A percentile compares a stretch with the other conserved stretches of the same genome.
Conservation (phyloP, 2,797 vertebrate genomes). For the Amniataba percoides region DNA sequence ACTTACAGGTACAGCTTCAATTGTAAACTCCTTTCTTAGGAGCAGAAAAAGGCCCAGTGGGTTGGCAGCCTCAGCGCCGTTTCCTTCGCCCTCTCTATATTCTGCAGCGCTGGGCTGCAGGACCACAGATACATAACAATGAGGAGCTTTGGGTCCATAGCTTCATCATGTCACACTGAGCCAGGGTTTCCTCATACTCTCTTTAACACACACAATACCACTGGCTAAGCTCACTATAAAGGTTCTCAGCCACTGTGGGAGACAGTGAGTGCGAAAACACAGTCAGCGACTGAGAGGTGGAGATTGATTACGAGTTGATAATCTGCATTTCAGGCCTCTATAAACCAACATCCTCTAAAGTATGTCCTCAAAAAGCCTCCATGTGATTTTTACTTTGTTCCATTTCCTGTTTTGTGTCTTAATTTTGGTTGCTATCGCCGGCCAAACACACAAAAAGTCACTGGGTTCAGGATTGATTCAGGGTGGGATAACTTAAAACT, state of each 20-base stretch:
- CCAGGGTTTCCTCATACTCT: constrained; percentile 65
- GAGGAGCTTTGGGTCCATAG: constrained; percentile 70
- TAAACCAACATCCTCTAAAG: not conserved
- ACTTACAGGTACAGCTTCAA: constrained; percentile 66
- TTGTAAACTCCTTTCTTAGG: constrained; percentile 41
- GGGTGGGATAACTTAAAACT: not conserved
- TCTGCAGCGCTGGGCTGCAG: constrained; percentile 56
- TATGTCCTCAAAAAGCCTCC: not conserved
- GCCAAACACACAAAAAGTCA: not conserved
- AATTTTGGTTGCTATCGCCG: not conserved
- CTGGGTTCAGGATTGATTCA: not conserved
- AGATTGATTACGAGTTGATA: constrained; percentile 24
- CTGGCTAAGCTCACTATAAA: constrained; percentile 36
- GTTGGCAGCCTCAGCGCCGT: constrained; percentile 47
- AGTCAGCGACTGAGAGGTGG: constrained; percentile 14
- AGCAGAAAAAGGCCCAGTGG: constrained; percentile 50
- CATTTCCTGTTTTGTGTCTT: not conserved
- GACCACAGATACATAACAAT: constrained; percentile 76
- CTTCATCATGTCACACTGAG: constrained; percentile 71
- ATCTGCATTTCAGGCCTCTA: constrained; percentile 8
- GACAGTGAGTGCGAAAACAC: not conserved
- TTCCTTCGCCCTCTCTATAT: constrained; percentile 44
- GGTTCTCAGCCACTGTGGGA: constrained; percentile 44
- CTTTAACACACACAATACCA: constrained; percentile 53
- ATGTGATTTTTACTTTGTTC: not conserved